A percentile compares a stretch with the other conserved stretches of the same genome.
Evolutionary conservation across 2,113 vertebrate species (phyloP).

Genomic region (Menura novaehollandiae): DNA sequence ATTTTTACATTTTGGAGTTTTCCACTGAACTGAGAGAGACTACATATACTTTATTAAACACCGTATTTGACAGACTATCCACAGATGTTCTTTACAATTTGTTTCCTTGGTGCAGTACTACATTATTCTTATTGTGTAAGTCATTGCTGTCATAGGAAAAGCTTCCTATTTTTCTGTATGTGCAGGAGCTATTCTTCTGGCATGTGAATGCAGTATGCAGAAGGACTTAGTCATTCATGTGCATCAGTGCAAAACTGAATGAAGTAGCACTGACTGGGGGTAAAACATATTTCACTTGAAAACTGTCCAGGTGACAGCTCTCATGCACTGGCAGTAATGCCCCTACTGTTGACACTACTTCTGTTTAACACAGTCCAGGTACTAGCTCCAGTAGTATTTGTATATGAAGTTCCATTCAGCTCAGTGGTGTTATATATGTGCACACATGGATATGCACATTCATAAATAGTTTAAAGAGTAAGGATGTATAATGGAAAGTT

Average conservation of each 20-base stretch:
- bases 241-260: background rate
- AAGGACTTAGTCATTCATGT: background rate
- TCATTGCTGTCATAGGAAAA: background rate
- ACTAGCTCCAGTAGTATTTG: background rate
- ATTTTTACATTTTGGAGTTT: background rate
- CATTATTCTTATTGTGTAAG: background rate
- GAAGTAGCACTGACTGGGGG: background rate
- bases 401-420: background rate
- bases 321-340: background rate
- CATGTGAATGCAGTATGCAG: background rate
- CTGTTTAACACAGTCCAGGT: background rate
- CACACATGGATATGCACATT: background rate
- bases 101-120: background rate
- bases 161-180: background rate
- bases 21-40: background rate
- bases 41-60: background rate
- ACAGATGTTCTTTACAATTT: background rate
- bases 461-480: background rate
- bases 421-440: background rate
- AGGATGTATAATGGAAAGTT: background rate
- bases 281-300: background rate
- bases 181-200: background rate
- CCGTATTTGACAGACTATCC: background rate
- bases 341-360: background rate
- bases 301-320: background rate